These are phyloP conservation scores for Esox niger DNA, from an alignment of 2,113 vertebrate genomes.

Conservation along the genomic window DNA sequence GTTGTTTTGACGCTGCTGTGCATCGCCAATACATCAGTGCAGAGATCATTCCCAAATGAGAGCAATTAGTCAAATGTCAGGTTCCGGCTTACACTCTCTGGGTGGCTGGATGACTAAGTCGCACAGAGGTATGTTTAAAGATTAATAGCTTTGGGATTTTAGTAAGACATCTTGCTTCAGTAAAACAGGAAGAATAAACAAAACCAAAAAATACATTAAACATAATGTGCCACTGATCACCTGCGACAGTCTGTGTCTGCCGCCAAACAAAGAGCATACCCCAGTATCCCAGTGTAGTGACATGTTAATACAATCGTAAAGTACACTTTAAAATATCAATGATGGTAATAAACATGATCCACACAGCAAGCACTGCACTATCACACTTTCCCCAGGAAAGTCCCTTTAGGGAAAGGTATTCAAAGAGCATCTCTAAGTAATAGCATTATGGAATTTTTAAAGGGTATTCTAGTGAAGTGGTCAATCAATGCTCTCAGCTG, in stretches of 20 bases:
- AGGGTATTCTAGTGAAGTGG: conserved; percentile 34
- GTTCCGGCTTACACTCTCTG: conserved; percentile 49
- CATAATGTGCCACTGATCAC: conserved; percentile 8
- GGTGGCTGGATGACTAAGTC: conserved; percentile 59
- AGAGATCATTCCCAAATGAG: conserved; percentile 69
- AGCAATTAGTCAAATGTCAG: conserved; percentile 76
- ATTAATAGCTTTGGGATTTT: conserved; percentile 65
- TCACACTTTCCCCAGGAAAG: conserved; percentile 19
- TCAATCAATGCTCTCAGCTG: conserved; percentile 60
- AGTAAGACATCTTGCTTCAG: conserved; percentile 54
- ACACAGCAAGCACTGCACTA: neutral
- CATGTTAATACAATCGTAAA: neutral
- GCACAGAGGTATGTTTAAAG: conserved; percentile 63
- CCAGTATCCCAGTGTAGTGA: neutral
- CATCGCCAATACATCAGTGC: conserved; percentile 56
- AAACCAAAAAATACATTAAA: conserved; percentile 50
- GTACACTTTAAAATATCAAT: neutral
- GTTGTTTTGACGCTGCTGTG: conserved; percentile 44
- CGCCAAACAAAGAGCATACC: neutral
- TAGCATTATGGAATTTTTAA: conserved; percentile 43
- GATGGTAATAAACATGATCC: neutral
- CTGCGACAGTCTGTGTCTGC: neutral
- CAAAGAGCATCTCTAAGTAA: conserved; percentile 49
- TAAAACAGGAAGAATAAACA: conserved; percentile 47
- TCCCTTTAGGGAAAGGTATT: conserved; percentile 46